Base-by-base conservation (phyloP, 1,140 invertebrate genomes). In the Nephila pilipes region DNA sequence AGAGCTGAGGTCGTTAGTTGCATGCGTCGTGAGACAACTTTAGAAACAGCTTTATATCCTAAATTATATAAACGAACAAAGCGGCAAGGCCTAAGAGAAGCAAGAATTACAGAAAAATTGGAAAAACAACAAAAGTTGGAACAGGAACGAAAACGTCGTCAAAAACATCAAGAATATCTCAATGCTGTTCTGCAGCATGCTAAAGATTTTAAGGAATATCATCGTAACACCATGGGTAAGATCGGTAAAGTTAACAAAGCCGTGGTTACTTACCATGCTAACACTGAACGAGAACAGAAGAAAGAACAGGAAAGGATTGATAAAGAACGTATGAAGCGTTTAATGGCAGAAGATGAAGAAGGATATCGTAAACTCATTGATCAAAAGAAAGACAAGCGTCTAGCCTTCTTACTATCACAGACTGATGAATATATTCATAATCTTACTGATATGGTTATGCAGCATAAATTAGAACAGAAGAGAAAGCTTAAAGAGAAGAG, bases 121-220 rank as follows among this genome's bases (percentile, higher is more conserved):
- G 99, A 99, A 95, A 99, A 99, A 95, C 99, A 99, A 96, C 99
- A 99, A 96, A 99, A 99, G 96, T 96, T 99, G 75, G 99, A 99
- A 95, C 98, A 99, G 25, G 99, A 99, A 96, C 97, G 98, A 36
- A 99, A 99, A 95, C 97, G 98, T 29, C 96, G 98, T 57, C 99
- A 99, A 95, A 99, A 99, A 95, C 99, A 98, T 96, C 97, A 98
- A 96, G 98, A 99, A 96, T 99, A 99, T 96, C 96, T 99, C 54
- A 98, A 97, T 95, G 98, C 98, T 38, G 98, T 99, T 32, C 95
- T 99, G 22, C 98, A 99, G 95, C 99, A 99, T 96, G 98, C 98
- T 95, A 99, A 99, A 96, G 99, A 99, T 95, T 98, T 99, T 95
- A 99, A 99, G 95, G 99, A 99, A 95, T 98, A 98, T 95, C 98